Base-by-base conservation (phyloP, 2,888 invertebrate species). In the Scaptomyza caliginosa region DNA sequence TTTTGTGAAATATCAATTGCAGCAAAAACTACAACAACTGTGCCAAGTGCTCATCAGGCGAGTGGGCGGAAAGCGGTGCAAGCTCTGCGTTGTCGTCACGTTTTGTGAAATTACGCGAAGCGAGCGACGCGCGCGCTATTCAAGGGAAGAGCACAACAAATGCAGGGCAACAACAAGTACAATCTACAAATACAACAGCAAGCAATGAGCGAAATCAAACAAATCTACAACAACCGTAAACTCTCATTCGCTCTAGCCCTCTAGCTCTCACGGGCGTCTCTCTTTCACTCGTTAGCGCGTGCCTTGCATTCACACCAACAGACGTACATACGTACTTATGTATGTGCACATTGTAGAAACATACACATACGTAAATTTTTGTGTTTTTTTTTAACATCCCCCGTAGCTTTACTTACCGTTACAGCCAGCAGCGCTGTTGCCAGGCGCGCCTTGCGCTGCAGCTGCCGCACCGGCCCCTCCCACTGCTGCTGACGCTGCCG, bases 1-100 rank as follows among this genome's bases (percentile, higher is more conserved):
- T 73, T 78, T 85, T 69, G 78, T 74, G 80, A 83, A 85, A 86
- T 86, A 83, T 86, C 86, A 82, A 85, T 83, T 83, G 75, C 77
- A 76, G 43, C 67, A 60, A 69, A 28, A 38, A 57, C 42, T 55
- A 62, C 52, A 64, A 67, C 64, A 67, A 72, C 52, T 72, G 63
- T 69, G 72, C 74, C 72, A 72, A 72, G 73, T 68, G 64, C 50
- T 71, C 50, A 54, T 42, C 63, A 43, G 42, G 19, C 50, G 46
- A 51, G 43, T 63, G 43, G 23, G 55, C 34, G 38, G 13, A 38
- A 39, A 52, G 28, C 26, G 24, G 19, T 38, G 36, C 16, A 36
- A 11, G 54, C 34, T 62, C 21, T 66, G 66, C 69, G 68, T 63
- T 75, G 72, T 77, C 75, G 82, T 85, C 82, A 82, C 82, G 82